Evolutionary conservation across 2,888 invertebrate genomes (phyloP).

Genomic region (Machimus atricapillus): DNA sequence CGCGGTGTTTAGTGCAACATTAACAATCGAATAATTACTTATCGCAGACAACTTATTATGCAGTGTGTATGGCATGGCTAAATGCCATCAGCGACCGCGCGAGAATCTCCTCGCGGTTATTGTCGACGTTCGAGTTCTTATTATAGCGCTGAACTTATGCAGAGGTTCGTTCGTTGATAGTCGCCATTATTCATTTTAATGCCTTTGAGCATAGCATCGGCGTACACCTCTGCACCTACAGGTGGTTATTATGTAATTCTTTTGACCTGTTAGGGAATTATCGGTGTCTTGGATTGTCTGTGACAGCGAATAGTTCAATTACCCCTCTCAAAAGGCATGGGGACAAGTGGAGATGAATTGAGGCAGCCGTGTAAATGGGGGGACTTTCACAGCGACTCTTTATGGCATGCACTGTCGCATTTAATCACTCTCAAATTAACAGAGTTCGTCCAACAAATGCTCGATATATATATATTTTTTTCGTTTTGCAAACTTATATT

Average conservation of each 20-base stretch:
- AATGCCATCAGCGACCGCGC: conserved; percentile 23
- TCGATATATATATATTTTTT: background rate
- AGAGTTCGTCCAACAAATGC: conserved; percentile 6
- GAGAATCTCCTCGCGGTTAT: conserved; percentile 34
- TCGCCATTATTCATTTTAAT: conserved; percentile 42
- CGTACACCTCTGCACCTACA: conserved; percentile 39
- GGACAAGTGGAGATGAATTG: conserved; percentile 27
- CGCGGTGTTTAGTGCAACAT: conserved; percentile 36
- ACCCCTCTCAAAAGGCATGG: conserved; percentile 25
- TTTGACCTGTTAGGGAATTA: conserved; percentile 40
- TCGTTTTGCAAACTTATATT: background rate
- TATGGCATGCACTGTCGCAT: conserved; percentile 33
- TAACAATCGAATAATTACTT: conserved; percentile 40
- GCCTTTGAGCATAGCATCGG: conserved; percentile 31
- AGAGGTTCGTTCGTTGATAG: conserved; percentile 42
- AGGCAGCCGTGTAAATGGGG: background rate
- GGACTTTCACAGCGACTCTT: conserved; percentile 11
- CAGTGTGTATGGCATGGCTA: conserved; percentile 36
- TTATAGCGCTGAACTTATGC: conserved; percentile 34
- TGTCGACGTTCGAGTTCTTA: conserved; percentile 35
- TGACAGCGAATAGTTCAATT: conserved; percentile 34
- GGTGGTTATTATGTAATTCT: conserved; percentile 42
- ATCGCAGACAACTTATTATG: conserved; percentile 36
- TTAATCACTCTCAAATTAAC: conserved; percentile 31
- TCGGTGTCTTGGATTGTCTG: conserved; percentile 26